Percentiles rank a stretch among this genome's conserved stretches.
phyloP scores from a whole-genome alignment of 2,113 vertebrate genomes.

The Syngnathus floridae region DNA sequence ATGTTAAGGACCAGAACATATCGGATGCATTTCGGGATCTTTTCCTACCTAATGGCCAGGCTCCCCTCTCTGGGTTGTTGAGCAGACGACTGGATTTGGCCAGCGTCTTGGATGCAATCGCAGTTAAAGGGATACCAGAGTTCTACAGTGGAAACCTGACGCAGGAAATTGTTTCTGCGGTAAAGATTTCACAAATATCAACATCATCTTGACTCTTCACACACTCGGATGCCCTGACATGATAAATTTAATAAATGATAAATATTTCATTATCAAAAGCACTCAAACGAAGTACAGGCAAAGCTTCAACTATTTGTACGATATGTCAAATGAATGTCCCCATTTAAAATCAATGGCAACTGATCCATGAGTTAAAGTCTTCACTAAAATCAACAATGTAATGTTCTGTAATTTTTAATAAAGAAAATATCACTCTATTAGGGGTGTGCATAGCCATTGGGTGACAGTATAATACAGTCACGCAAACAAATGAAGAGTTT shows the following conservation, averaged over 20 bases:
- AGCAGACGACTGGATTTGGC: conserved; percentile 80
- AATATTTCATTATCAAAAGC: too few relatives aligned
- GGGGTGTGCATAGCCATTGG: not conserved
- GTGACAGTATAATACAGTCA: not conserved
- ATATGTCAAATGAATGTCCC: not conserved
- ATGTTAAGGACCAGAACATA: conserved; percentile 74
- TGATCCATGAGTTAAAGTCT: not conserved
- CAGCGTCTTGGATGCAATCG: conserved; percentile 74
- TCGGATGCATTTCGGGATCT: conserved; percentile 77
- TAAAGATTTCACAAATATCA: conserved; percentile 53
- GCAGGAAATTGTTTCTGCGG: conserved; percentile 82
- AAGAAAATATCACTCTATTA: not conserved
- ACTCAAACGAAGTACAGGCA: too few relatives aligned
- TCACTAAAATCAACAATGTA: not conserved
- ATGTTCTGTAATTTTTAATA: not conserved
- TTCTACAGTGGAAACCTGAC: conserved; percentile 88
- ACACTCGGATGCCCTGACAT: not conserved
- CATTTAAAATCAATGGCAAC: not conserved
- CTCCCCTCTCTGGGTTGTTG: conserved; percentile 74
- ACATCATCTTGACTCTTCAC: conserved; percentile 19
- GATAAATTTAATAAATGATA: too few relatives aligned
- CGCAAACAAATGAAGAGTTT: not conserved
- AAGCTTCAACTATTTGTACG: too few relatives aligned
- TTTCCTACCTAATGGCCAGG: conserved; percentile 77
- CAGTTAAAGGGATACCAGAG: conserved; percentile 72